Evolutionary conservation across 1,140 invertebrate species (phyloP).

Genomic region (Pseudomyrmex pallidus): DNA sequence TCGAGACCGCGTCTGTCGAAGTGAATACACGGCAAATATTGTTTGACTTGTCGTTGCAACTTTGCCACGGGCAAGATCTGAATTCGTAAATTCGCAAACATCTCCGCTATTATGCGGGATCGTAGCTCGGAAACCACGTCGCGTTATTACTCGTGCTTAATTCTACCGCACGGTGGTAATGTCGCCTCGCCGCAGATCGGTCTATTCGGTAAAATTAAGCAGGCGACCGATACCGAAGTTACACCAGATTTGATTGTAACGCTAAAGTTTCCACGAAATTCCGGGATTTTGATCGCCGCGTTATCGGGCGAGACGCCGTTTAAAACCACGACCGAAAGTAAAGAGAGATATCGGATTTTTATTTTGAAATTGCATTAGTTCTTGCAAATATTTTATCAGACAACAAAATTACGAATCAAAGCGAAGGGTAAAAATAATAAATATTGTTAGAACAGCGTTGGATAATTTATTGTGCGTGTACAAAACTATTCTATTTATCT

Average conservation of each 20-base stretch:
- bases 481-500: neutral
- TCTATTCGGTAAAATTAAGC: slow-evolving; percentile 45
- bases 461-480: neutral
- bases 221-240: slow-evolving; percentile 18
- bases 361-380: neutral
- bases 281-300: slow-evolving; percentile 1
- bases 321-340: neutral
- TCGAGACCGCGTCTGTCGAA: neutral
- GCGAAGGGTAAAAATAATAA: neutral
- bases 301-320: neutral
- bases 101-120: slow-evolving; percentile 2
- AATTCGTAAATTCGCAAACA: slow-evolving; percentile 51
- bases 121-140: neutral
- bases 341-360: neutral
- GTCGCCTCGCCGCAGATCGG: slow-evolving; percentile 20
- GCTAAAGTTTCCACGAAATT: slow-evolving; percentile 19
- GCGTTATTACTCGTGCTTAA: slow-evolving; percentile 43
- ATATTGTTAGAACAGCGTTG: slow-evolving; percentile 23
- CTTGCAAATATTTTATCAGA: neutral
- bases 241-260: slow-evolving; percentile 40
- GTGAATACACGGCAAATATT: neutral
- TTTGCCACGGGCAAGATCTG: slow-evolving; percentile 1
- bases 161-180: slow-evolving; percentile 6
- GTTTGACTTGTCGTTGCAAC: neutral
- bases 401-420: neutral